A percentile compares a stretch with the other conserved stretches of the same genome.
Conservation (phyloP, 1,140 invertebrate species). For the Ylistrum balloti region DNA sequence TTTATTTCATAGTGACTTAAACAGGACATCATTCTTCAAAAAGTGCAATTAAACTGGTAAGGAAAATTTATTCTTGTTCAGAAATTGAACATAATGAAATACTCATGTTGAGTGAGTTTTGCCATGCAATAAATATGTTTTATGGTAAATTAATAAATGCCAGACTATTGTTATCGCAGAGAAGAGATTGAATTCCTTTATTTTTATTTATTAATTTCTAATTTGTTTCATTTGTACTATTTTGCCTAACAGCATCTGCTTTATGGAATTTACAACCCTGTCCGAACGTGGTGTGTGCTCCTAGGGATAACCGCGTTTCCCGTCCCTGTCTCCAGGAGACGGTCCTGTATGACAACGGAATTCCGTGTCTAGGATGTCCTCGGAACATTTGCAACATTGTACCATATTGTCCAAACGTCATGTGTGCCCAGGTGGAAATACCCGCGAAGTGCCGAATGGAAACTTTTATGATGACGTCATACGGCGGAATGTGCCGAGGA, state of each 20-base stretch:
- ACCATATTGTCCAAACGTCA: neutral
- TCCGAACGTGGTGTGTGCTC: neutral
- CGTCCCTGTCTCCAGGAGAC: neutral
- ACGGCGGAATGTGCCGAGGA: slow-evolving; percentile 20
- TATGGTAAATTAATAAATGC: too few species aligned
- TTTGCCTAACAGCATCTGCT: neutral
- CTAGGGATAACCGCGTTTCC: neutral
- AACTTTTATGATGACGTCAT: neutral
- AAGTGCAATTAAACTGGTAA: too few species aligned
- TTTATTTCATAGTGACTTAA: too few species aligned
- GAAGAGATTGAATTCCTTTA: too few species aligned
- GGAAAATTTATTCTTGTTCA: too few species aligned
- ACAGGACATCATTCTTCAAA: too few species aligned
- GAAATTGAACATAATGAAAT: too few species aligned
- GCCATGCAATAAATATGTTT: too few species aligned
- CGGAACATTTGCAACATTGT: neutral
- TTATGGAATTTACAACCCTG: neutral
- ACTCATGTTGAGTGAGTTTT: too few species aligned
- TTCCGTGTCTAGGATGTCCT: neutral
- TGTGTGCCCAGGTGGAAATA: slow-evolving; percentile 31
- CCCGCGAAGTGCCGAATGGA: neutral
- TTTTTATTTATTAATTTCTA: too few species aligned
- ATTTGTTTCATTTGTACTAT: neutral
- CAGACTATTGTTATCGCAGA: too few species aligned
- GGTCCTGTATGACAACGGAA: neutral